Conservation (phyloP, 1,140 invertebrate species). For the Lordiphosa clarofinis region DNA sequence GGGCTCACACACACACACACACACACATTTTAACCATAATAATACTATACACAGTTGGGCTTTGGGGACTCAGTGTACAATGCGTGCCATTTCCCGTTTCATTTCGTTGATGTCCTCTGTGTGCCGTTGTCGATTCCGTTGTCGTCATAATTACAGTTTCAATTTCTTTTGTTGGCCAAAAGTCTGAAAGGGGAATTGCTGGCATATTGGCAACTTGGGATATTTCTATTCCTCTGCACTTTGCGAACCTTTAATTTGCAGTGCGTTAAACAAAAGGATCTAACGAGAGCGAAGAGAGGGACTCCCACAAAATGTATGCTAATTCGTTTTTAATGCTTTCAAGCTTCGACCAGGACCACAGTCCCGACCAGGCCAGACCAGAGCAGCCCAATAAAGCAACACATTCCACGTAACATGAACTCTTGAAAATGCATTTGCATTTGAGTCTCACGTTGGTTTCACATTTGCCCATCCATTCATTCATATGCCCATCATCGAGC, state of each 20-base stretch:
- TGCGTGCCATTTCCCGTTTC: constrained; percentile 17
- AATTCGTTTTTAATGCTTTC: constrained; percentile 54
- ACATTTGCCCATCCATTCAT: too few species aligned
- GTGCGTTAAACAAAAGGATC: constrained; percentile 22
- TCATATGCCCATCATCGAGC: too few species aligned
- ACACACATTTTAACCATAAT: constrained; percentile 9
- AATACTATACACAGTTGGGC: constrained; percentile 6
- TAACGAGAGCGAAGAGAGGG: neutral
- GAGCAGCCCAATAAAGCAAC: constrained; percentile 7
- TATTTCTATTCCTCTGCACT: constrained; percentile 23
- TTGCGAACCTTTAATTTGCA: constrained; percentile 31
- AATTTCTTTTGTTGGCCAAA: constrained; percentile 47
- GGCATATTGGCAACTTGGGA: neutral
- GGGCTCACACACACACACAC: constrained; percentile 1
- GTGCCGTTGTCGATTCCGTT: constrained; percentile 23
- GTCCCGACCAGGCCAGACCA: neutral
- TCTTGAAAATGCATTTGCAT: constrained; percentile 12
- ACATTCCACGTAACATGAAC: constrained; percentile 12
- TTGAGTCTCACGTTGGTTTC: neutral
- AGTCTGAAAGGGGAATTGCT: constrained; percentile 6
- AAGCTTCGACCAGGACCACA: neutral
- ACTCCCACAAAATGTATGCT: constrained; percentile 30
- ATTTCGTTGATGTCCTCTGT: constrained; percentile 29
- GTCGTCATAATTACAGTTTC: constrained; percentile 58
- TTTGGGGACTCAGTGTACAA: constrained; percentile 11